phyloP scores from a whole-genome alignment of 2,113 vertebrate genomes.

The Oryctolagus cuniculus region DNA sequence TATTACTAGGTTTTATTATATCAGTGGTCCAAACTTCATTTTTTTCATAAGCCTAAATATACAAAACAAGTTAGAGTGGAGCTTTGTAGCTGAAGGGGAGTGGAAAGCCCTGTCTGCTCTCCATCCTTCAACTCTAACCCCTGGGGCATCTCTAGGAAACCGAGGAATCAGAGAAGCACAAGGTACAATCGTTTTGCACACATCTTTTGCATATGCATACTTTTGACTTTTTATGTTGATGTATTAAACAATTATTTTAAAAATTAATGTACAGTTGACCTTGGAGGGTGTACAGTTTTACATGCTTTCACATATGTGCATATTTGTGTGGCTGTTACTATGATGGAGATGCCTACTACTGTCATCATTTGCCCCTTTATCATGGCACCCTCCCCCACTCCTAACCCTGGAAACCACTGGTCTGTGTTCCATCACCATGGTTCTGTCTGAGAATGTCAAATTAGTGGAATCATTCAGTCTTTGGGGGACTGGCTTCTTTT shows the following conservation, averaged over 20 bases:
- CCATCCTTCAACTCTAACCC: background rate
- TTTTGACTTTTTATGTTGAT: slow-evolving; percentile 39
- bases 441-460: background rate
- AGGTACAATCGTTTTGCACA: background rate
- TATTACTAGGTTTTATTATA: background rate
- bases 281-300: background rate
- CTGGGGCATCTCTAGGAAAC: background rate
- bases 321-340: background rate
- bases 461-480: background rate
- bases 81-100: background rate
- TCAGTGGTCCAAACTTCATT: background rate
- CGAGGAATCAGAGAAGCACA: background rate
- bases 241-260: background rate
- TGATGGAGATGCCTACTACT: background rate
- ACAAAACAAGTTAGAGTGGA: background rate
- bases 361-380: background rate
- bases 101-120: background rate
- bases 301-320: background rate
- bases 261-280: background rate
- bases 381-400: background rate
- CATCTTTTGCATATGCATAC: background rate
- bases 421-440: background rate
- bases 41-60: background rate
- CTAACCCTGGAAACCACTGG: background rate
- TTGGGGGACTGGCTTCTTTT: background rate